A percentile compares a stretch with the other conserved stretches of the same genome.
Evolutionary conservation across 2,113 vertebrate genomes (phyloP).

Genomic region (Chaenocephalus aceratus): DNA sequence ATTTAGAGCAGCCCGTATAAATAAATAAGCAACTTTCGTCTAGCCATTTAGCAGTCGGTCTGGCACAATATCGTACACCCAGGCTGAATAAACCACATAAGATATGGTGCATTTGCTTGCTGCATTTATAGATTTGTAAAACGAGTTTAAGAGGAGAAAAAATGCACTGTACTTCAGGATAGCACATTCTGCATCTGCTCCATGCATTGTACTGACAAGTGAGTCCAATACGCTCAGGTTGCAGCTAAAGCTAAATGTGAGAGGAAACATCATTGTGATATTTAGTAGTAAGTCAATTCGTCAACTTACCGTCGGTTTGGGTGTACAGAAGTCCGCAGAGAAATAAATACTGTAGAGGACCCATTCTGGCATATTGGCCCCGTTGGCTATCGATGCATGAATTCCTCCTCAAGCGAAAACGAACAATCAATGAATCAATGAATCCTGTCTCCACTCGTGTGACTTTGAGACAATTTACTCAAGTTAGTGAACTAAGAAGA

Average conservation of each 20-base stretch:
- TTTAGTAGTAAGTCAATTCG: neutral
- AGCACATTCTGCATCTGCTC: neutral
- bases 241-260: neutral
- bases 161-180: conserved; percentile 8
- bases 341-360: conserved; percentile 80
- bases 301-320: conserved; percentile 76
- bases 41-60: conserved; percentile 41
- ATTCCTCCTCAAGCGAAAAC: conserved; percentile 67
- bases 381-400: conserved; percentile 72
- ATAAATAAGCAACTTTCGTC: conserved; percentile 62
- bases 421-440: conserved; percentile 46
- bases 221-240: conserved; percentile 26
- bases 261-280: neutral
- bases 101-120: neutral
- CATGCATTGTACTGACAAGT: conserved; percentile 30
- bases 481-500: conserved; percentile 33
- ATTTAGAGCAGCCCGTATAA: conserved; percentile 50
- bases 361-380: conserved; percentile 84
- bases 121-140: neutral
- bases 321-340: conserved; percentile 82
- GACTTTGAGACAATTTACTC: conserved; percentile 37
- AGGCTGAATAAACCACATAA: conserved; percentile 17
- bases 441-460: conserved; percentile 46
- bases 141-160: conserved; percentile 5
- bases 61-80: conserved; percentile 12